Base-by-base conservation (phyloP, 2,888 invertebrate genomes). In the Candidula unifasciata region DNA sequence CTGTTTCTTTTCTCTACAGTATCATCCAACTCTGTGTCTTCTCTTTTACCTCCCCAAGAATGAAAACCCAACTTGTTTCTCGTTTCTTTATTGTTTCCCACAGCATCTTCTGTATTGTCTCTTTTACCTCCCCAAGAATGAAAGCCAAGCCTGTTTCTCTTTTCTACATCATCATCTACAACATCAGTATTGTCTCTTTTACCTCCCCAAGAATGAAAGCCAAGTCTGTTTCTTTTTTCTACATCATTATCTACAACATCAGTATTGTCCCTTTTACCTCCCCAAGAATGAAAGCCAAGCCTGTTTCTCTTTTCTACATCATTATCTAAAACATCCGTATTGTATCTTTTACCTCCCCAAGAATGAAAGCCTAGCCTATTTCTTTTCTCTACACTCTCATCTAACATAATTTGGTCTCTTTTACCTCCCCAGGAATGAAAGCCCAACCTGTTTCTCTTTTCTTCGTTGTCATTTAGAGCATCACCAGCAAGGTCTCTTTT, bases 41-140 rank as follows among this genome's bases (percentile, higher is more conserved):
- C 27, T 37, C 74, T 37, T 52, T 74, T 74, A 3, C 74, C 74
- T 37, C 74, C 74, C 74, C 74, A 74, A 74, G 74, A 74, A 52
- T 74, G 44, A 33, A 74, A 52, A 10, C 74, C 74, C 10, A 74
- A n/a, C 52, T n/a, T 74, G 21, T 21, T 21, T 44, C 52, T 74
- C n/a, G 44, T 74, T 6, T 77, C 57, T 27, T 21, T 24, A 52
- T 52, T 21, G 16, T 52, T 73, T 10, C 44, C 73, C 6, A 21
- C 3, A 35, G 21, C 33, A n/a, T 44, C 54, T 6, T n/a, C n/a
- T 0, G 27, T 13, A 54, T 2, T 13, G 33, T 60, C 33, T 60
- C 77, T 54, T 21, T 77, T 77, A 2, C 77, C 77, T 57, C 77
- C 77, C 77, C 77, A 77, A 18, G 77, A 77, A 54, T 77, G 30